phyloP scores from a whole-genome alignment of 2,113 vertebrate genomes.

The Hemiprocne comata region DNA sequence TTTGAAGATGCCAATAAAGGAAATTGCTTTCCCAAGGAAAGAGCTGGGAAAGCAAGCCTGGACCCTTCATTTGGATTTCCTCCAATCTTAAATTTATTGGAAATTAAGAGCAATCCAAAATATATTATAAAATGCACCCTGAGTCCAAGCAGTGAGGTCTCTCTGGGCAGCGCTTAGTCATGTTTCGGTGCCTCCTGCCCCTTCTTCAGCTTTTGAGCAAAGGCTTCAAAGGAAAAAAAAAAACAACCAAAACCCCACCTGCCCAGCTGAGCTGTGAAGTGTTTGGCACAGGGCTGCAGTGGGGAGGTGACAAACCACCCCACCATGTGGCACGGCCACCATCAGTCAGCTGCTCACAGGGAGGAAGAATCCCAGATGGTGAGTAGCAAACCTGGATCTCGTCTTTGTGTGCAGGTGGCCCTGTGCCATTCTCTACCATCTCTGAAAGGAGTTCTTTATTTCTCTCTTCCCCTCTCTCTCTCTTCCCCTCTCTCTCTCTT shows the following conservation, averaged over 20 bases:
- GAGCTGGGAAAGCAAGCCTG: constrained; percentile 10
- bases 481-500: no score
- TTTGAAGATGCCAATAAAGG: constrained; percentile 55
- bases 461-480: neutral
- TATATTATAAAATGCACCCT: neutral
- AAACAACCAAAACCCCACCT: rapidly evolving
- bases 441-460: neutral
- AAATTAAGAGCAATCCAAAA: neutral
- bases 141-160: neutral
- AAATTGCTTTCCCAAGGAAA: constrained; percentile 22
- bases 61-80: constrained; percentile 38
- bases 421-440: neutral
- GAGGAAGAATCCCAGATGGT: neutral
- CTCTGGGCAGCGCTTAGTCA: neutral
- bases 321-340: neutral
- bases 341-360: neutral
- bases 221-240: neutral
- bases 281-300: neutral
- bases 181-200: neutral
- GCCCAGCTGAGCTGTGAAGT: rapidly evolving
- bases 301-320: neutral
- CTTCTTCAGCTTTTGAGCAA: neutral
- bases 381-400: neutral
- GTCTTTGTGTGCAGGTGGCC: neutral
- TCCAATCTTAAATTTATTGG: constrained; percentile 24